These are phyloP conservation scores for Spodoptera frugiperda DNA, from an alignment of 1,140 invertebrate species.

Conservation along the genomic window DNA sequence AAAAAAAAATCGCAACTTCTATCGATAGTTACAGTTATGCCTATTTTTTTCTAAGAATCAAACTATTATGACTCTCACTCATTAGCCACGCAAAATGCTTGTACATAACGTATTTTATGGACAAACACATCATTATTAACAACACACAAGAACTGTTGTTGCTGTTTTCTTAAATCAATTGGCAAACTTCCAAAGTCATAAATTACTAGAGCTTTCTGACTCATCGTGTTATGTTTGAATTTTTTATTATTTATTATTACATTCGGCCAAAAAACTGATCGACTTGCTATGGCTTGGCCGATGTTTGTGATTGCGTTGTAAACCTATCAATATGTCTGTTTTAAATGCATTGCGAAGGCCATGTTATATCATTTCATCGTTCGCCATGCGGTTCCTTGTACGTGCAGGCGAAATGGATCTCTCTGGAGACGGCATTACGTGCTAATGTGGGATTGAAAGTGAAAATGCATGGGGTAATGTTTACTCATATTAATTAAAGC, in stretches of 20 bases:
- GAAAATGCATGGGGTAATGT: neutral
- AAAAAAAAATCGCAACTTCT: no score
- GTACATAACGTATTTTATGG: conserved; percentile 15
- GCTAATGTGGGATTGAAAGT: neutral
- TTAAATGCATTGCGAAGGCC: neutral
- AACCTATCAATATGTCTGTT: conserved; percentile 9
- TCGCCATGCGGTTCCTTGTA: neutral
- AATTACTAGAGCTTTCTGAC: conserved; percentile 57
- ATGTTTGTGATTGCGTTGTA: neutral
- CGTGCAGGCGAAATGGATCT: neutral
- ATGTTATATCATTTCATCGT: neutral
- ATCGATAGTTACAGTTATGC: no score
- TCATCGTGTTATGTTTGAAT: conserved; percentile 50
- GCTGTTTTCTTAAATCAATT: conserved; percentile 40
- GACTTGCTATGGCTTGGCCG: conserved; percentile 38
- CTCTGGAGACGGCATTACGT: neutral
- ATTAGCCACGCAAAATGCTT: neutral
- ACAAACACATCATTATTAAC: conserved; percentile 20
- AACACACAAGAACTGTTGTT: conserved; percentile 19
- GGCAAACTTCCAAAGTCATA: conserved; percentile 60
- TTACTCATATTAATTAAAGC: no score
- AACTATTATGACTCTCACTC: no score
- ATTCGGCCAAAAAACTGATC: conserved; percentile 27
- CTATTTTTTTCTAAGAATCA: no score
- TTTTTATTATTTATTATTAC: conserved; percentile 45